A percentile compares a stretch with the other conserved stretches of the same genome.
These are phyloP conservation scores for Cinara cedri DNA, from an alignment of 2,888 invertebrate species.

Conservation along the genomic window DNA sequence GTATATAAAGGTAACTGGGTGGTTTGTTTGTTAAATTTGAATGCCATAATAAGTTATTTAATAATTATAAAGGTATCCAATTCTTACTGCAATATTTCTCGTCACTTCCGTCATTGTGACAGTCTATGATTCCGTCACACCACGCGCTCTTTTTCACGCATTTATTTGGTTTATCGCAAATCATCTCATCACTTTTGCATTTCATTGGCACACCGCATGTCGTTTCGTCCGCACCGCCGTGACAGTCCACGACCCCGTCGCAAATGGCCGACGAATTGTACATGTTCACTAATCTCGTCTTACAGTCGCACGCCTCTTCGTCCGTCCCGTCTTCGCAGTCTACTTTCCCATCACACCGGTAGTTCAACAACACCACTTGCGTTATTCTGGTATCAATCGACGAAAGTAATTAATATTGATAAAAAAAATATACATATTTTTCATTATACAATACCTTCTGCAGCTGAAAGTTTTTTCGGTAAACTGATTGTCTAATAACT, in stretches of 20 bases:
- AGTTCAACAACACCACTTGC: slow-evolving; percentile 69
- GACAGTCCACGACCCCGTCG: slow-evolving; percentile 77
- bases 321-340: slow-evolving; percentile 87
- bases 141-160: slow-evolving; percentile 70
- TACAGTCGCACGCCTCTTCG: slow-evolving; percentile 75
- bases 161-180: slow-evolving; percentile 70
- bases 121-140: slow-evolving; percentile 73
- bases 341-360: slow-evolving; percentile 72
- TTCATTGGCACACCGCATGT: slow-evolving; percentile 61
- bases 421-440: not conserved
- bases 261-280: slow-evolving; percentile 70
- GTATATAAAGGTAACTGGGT: too few species aligned
- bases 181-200: slow-evolving; percentile 69
- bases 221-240: slow-evolving; percentile 75
- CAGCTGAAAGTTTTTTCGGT: slow-evolving; percentile 37
- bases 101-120: slow-evolving; percentile 73
- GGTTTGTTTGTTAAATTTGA: too few species aligned
- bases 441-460: slow-evolving; percentile 15
- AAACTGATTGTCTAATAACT: slow-evolving; percentile 34
- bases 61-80: not conserved
- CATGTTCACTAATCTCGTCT: slow-evolving; percentile 69
- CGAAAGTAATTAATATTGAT: not conserved
- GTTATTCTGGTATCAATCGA: slow-evolving; percentile 66
- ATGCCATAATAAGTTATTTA: too few species aligned
- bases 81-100: slow-evolving; percentile 79